A percentile compares a stretch with the other conserved stretches of the same genome.
These are phyloP conservation scores for Cladopsammia gracilis DNA, from an alignment of 64 coral and sea anemone species.

Conservation along the genomic window DNA sequence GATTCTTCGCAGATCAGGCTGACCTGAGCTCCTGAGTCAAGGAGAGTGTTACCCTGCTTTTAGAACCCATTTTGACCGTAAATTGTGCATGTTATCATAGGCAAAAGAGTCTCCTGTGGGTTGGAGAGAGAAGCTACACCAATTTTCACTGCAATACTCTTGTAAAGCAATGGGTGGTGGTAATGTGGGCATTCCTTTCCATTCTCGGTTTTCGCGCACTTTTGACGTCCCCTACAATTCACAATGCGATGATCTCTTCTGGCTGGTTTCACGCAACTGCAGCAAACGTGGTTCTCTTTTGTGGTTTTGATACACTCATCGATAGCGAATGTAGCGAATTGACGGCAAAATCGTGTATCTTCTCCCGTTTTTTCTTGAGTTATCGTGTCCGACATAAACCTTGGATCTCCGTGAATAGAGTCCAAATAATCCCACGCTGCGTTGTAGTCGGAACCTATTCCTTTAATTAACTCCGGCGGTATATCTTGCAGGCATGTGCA, in stretches of 20 bases:
- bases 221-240: conserved; percentile 43
- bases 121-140: neutral
- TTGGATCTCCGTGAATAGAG: conserved; percentile 13
- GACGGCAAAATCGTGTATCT: neutral
- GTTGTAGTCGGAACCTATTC: conserved; percentile 26
- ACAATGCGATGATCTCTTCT: conserved; percentile 38
- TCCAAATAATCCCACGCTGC: conserved; percentile 40
- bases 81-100: conserved; percentile 41
- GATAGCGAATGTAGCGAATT: conserved; percentile 1
- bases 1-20: conserved; percentile 28
- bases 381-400: conserved; percentile 14
- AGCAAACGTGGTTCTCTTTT: conserved; percentile 42
- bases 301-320: conserved; percentile 21
- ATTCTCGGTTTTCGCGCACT: conserved; percentile 51
- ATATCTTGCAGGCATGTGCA: conserved; percentile 14
- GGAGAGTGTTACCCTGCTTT: conserved; percentile 34
- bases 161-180: conserved; percentile 66
- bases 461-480: conserved; percentile 33
- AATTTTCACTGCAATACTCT: conserved; percentile 9
- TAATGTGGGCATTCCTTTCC: conserved; percentile 28
- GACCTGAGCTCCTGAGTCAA: conserved; percentile 57
- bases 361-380: neutral
- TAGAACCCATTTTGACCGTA: conserved; percentile 25
- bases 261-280: conserved; percentile 3
- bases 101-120: conserved; percentile 10